A percentile compares a stretch with the other conserved stretches of the same genome.
phyloP scores from a whole-genome alignment of 2,113 vertebrate species.

The Chionodraco myersi region DNA sequence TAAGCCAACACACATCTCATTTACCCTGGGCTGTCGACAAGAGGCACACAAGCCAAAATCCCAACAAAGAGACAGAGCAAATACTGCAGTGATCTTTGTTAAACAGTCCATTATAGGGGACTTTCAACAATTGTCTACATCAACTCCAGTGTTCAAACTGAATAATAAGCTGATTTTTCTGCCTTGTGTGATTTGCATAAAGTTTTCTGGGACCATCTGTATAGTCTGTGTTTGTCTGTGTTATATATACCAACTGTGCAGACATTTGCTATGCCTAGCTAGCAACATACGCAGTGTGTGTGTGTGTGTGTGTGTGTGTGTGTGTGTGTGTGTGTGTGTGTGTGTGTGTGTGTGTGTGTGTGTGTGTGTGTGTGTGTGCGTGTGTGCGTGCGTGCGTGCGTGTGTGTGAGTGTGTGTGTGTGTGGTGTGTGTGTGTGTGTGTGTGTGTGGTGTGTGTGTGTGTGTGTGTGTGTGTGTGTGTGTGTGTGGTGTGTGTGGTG shows the following conservation, averaged over 20 bases:
- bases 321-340: not conserved
- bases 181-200: not conserved
- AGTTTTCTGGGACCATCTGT: not conserved
- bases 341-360: not conserved
- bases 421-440: too few species aligned
- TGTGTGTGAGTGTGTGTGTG: too few species aligned
- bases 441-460: too few species aligned
- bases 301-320: not conserved
- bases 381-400: too few species aligned
- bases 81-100: constrained; percentile 3
- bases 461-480: too few species aligned
- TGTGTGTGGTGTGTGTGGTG: too few species aligned
- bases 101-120: constrained; percentile 2
- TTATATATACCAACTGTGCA: not conserved
- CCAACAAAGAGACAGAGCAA: constrained; percentile 8
- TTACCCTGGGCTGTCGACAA: constrained; percentile 9
- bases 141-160: not conserved
- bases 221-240: not conserved
- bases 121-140: not conserved
- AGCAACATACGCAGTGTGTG: not conserved
- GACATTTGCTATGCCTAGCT: not conserved
- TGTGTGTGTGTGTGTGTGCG: not conserved
- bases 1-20: constrained; percentile 17
- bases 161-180: not conserved
- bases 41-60: not conserved